Percentiles rank a stretch among this genome's conserved stretches.
These are phyloP conservation scores for Poeciliopsis turrubarensis DNA, from an alignment of 2,113 vertebrate genomes.

Conservation along the genomic window DNA sequence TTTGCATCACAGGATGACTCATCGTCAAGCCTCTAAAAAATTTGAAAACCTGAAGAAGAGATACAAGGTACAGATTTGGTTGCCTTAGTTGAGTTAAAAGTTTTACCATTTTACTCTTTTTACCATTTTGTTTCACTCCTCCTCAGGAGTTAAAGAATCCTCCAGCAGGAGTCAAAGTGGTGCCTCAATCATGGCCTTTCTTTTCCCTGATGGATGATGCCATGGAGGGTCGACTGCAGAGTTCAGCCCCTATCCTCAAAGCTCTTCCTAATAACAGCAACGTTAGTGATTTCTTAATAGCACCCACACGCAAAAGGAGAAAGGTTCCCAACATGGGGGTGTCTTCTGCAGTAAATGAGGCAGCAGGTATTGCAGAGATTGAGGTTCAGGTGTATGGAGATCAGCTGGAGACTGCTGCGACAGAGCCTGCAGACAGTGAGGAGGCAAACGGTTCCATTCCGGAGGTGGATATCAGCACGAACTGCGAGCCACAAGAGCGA, in stretches of 20 bases:
- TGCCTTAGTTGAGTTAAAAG: not conserved
- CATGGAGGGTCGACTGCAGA: slow-evolving; percentile 66
- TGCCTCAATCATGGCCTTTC: slow-evolving; percentile 65
- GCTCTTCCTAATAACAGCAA: slow-evolving; percentile 28
- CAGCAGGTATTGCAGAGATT: slow-evolving; percentile 26
- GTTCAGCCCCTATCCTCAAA: slow-evolving; percentile 59
- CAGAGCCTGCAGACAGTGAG: not conserved
- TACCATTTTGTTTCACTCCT: slow-evolving; percentile 11
- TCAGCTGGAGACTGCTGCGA: slow-evolving; percentile 15
- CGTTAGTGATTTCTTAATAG: slow-evolving; percentile 47
- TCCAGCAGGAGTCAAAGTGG: slow-evolving; percentile 57
- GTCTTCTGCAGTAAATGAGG: not conserved
- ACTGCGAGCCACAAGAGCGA: slow-evolving; percentile 48
- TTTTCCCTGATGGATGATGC: slow-evolving; percentile 75
- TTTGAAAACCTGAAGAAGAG: slow-evolving; percentile 80
- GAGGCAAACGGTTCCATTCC: slow-evolving; percentile 32
- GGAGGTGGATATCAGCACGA: slow-evolving; percentile 37
- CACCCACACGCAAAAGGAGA: slow-evolving; percentile 48
- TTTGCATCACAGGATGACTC: slow-evolving; percentile 72
- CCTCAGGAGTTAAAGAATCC: slow-evolving; percentile 73
- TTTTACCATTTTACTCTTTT: not conserved
- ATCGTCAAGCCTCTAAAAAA: slow-evolving; percentile 75
- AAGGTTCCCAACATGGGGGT: slow-evolving; percentile 4
- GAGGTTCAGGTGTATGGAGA: slow-evolving; percentile 61
- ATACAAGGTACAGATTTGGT: slow-evolving; percentile 69